Evolutionary conservation across 2,797 vertebrate genomes (phyloP), one percentile per base, ranked within the genome.

Genomic region (Ceryle rudis): DNA sequence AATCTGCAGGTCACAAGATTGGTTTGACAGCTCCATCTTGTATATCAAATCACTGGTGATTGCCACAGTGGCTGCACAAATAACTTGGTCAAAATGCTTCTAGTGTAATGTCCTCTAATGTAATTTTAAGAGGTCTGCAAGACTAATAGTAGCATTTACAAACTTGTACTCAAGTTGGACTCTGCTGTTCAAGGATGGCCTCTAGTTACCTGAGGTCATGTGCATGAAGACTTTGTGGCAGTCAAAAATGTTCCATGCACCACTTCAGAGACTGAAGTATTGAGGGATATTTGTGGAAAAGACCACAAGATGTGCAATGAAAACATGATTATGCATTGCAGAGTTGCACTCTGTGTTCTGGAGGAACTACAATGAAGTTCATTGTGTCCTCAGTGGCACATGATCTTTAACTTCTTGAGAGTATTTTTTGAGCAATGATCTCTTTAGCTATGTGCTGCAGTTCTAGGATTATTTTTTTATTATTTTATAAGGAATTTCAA

Each of bases 91-190:
- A 64, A 86, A 92, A 74, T 33, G 3, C n/a, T 85, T 78, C 49
- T 20, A 49, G 20, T 73, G 58, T 67, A 42, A 69, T 29, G 39
- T 37, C 35, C 4, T 81, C 42, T 86, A 41, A 55, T 66, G 25
- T 73, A 60, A 47, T 90, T 84, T 90, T 35, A 80, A 90, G 35
- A 80, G 23, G 16, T 42, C 62, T 89, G 31, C 16, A 67, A 73
- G 20, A 75, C 60, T 74, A 65, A 46, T 22, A 47, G 70, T 31
- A 71, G 19, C 8, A 15, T 81, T 90, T 94, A 39, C 26, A 77
- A 44, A 9, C 21, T 84, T n/a, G 22, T 77, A 55, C 31, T 64
- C 15, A 42, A 44, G 16, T 19, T 75, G 31, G 58, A 60, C 33
- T 47, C 9, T 10, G n/a, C 62, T 83, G 14, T 29, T 79, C 25